Evolutionary conservation across 2,113 vertebrate species (phyloP).

Genomic region (Syngnathus typhle): DNA sequence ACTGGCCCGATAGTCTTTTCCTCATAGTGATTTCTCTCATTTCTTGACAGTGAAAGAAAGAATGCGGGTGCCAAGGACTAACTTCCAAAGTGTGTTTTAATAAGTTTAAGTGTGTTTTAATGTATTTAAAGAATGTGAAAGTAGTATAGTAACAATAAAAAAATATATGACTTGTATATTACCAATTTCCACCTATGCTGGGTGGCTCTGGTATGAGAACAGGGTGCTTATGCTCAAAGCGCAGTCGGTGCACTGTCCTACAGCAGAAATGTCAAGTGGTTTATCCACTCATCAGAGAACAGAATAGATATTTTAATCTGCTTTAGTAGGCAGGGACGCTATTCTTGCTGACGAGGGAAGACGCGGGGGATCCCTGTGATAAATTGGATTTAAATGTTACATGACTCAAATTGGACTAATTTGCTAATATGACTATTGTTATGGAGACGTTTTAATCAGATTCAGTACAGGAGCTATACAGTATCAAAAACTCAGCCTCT

Average conservation of each 20-base stretch:
- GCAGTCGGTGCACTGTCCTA: conserved; percentile 38
- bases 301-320: conserved; percentile 68
- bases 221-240: not conserved
- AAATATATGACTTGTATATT: not conserved
- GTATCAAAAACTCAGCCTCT: not conserved
- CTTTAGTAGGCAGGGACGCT: conserved; percentile 57
- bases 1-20: too few species aligned
- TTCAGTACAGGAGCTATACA: not conserved
- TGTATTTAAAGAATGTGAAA: not conserved
- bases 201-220: not conserved
- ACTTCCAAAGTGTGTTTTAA: not conserved
- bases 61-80: not conserved
- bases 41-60: not conserved
- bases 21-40: not conserved
- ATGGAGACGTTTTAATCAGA: not conserved
- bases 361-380: conserved; percentile 27
- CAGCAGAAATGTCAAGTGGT: conserved; percentile 61
- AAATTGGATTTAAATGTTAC: conserved; percentile 27
- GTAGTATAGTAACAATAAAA: not conserved
- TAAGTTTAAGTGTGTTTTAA: not conserved
- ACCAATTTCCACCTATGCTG: not conserved
- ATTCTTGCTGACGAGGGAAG: conserved; percentile 50
- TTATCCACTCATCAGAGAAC: conserved; percentile 70
- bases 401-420: not conserved
- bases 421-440: not conserved